Evolutionary conservation across 2,797 vertebrate genomes (phyloP).

Genomic region (Anableps anableps): DNA sequence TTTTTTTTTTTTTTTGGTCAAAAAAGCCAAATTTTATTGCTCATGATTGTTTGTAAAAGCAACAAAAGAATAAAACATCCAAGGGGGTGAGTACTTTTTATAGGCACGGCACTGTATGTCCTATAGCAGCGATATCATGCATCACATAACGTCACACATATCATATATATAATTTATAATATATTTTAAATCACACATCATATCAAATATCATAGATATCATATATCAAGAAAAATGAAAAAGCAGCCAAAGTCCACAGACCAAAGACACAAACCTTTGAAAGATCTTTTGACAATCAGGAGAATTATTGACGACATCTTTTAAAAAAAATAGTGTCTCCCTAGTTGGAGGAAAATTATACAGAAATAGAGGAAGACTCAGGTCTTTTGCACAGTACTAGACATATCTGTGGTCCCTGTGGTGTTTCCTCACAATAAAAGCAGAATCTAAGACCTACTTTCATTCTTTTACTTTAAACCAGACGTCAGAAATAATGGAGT

Average conservation of each 20-base stretch:
- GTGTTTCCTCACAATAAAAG: not conserved
- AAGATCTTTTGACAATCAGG: too few species aligned
- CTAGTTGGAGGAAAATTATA: not conserved
- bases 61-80: not conserved
- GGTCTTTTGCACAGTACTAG: not conserved
- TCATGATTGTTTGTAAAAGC: not conserved
- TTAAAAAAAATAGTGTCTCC: not conserved
- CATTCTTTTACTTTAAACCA: not conserved
- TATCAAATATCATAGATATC: not conserved
- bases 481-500: not conserved
- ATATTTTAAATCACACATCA: not conserved
- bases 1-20: not conserved
- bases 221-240: too few species aligned
- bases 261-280: too few species aligned
- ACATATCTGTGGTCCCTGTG: not conserved
- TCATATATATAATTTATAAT: not conserved
- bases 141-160: too few species aligned
- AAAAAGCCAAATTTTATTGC: not conserved
- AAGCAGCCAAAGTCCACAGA: too few species aligned
- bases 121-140: too few species aligned
- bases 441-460: not conserved
- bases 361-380: not conserved
- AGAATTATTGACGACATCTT: not conserved
- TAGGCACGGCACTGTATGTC: too few species aligned
- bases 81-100: not conserved